Conservation (phyloP, 2,113 vertebrate species). For the Percopsis transmontana region DNA sequence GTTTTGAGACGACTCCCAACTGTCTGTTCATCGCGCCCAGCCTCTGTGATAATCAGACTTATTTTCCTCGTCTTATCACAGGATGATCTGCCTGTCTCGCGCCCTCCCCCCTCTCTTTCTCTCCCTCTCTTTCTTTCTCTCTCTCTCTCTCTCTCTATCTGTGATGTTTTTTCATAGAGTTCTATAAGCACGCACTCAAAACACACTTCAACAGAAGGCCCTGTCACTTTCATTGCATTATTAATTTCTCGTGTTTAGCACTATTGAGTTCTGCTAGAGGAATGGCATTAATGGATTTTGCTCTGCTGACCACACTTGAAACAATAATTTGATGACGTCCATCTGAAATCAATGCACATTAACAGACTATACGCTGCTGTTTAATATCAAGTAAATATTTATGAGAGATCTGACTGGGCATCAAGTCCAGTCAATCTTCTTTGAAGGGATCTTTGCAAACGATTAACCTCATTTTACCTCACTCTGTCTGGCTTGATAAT, state of each 20-base stretch:
- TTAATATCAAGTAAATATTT: slow-evolving; percentile 98
- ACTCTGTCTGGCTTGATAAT: slow-evolving; percentile 93
- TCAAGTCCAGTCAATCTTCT: slow-evolving; percentile 98
- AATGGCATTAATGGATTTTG: slow-evolving; percentile 58
- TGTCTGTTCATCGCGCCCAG: slow-evolving; percentile 88
- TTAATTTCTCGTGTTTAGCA: slow-evolving; percentile 54
- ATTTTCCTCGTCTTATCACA: slow-evolving; percentile 90
- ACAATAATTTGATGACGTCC: slow-evolving; percentile 82
- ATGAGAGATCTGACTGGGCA: slow-evolving; percentile 96
- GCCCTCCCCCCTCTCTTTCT: slow-evolving; percentile 18
- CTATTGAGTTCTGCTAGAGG: slow-evolving; percentile 62
- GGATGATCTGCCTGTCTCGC: slow-evolving; percentile 76
- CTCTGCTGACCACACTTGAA: slow-evolving; percentile 68
- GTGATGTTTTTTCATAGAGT: slow-evolving; percentile 1
- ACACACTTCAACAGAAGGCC: background rate
- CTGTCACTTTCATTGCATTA: slow-evolving; percentile 54
- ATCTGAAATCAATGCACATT: slow-evolving; percentile 92
- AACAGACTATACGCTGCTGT: slow-evolving; percentile 88
- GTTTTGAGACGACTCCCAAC: slow-evolving; percentile 90
- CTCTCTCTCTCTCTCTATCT: background rate
- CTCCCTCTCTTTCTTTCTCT: slow-evolving; percentile 11
- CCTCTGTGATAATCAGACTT: slow-evolving; percentile 91
- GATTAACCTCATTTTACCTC: slow-evolving; percentile 96
- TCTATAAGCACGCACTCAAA: slow-evolving; percentile 9
- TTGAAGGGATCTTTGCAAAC: slow-evolving; percentile 94